Evolutionary conservation across 35 echinoderm and acorn worm genomes (phyloP).

Genomic region (Strongylocentrotus purpuratus): DNA sequence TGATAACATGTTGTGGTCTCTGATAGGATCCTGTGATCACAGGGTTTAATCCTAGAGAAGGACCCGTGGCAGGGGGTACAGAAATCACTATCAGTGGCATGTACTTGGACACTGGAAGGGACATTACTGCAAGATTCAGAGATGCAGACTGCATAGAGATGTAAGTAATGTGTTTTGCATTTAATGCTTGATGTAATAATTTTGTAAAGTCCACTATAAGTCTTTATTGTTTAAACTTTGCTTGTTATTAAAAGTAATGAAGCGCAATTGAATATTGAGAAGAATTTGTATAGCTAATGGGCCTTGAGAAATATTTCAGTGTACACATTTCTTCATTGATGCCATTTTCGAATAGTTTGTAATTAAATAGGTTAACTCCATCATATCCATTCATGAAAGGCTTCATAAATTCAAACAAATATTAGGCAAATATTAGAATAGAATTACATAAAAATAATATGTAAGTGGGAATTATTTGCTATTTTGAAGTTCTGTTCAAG

Average conservation of each 20-base stretch:
- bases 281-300: too few species aligned
- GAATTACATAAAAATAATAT: neutral
- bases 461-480: neutral
- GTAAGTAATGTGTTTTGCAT: neutral
- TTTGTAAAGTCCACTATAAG: too few species aligned
- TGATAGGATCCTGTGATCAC: conserved; percentile 21
- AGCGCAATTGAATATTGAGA: too few species aligned
- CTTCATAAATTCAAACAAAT: too few species aligned
- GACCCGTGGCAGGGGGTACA: conserved; percentile 54
- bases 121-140: conserved; percentile 31
- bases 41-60: conserved; percentile 35
- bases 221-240: too few species aligned
- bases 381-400: too few species aligned
- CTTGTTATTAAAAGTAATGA: too few species aligned
- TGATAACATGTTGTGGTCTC: neutral
- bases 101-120: conserved; percentile 19
- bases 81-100: conserved; percentile 29
- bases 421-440: neutral
- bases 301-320: too few species aligned
- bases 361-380: too few species aligned
- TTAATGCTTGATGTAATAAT: too few species aligned
- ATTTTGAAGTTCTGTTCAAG: neutral
- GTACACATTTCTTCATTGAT: too few species aligned
- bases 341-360: too few species aligned
- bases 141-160: neutral